phyloP scores from a whole-genome alignment of 1,140 invertebrate species.

The Lerema accius region DNA sequence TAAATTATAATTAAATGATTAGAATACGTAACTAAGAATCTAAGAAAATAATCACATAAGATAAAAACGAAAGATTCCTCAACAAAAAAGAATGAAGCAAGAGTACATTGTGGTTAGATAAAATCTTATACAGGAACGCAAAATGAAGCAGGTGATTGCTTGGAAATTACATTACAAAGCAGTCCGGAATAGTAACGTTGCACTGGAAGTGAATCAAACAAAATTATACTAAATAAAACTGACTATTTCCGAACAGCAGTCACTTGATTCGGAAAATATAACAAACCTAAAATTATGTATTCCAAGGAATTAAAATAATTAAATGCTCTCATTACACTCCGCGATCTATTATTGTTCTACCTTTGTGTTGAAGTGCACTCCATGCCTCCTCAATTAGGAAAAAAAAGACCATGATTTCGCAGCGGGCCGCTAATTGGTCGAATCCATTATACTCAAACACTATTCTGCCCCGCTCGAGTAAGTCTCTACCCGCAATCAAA shows the following conservation, averaged over 20 bases:
- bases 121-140: slow-evolving; percentile 68
- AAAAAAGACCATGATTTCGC: not conserved
- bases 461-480: not conserved
- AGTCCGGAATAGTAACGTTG: slow-evolving; percentile 33
- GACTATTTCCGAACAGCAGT: too few species aligned
- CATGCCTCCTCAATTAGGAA: not conserved
- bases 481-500: slow-evolving; percentile 18
- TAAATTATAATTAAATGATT: too few species aligned
- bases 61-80: not conserved
- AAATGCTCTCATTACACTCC: too few species aligned
- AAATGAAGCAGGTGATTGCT: slow-evolving; percentile 77
- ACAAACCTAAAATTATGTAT: too few species aligned
- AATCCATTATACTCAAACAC: slow-evolving; percentile 10
- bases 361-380: not conserved
- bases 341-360: too few species aligned
- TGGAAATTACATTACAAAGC: slow-evolving; percentile 62
- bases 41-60: too few species aligned
- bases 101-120: slow-evolving; percentile 40
- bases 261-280: too few species aligned
- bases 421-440: not conserved
- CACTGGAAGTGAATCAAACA: slow-evolving; percentile 33
- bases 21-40: too few species aligned
- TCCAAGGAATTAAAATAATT: not conserved
- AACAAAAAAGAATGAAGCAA: too few species aligned
- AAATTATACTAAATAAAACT: too few species aligned